phyloP scores from a whole-genome alignment of 2,888 invertebrate genomes.

The Elmis aenea region DNA sequence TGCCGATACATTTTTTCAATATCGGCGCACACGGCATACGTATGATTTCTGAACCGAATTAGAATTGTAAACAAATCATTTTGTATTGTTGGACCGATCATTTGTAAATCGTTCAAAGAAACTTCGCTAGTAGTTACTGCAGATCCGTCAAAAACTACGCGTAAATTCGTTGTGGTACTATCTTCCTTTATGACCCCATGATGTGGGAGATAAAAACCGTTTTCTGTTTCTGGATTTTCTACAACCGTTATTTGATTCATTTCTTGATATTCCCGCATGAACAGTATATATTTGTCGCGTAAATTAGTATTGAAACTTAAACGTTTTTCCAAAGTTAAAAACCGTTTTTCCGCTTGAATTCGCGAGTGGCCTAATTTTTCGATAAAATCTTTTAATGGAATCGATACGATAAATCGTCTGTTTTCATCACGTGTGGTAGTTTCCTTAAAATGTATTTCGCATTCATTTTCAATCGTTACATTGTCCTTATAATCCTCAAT shows the following conservation, averaged over 20 bases:
- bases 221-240: background rate
- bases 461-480: constrained; percentile 3
- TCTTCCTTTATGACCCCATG: constrained; percentile 22
- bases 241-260: constrained; percentile 25
- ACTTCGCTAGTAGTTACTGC: constrained; percentile 13
- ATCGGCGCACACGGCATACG: constrained; percentile 14
- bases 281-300: constrained; percentile 7
- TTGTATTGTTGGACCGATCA: constrained; percentile 20
- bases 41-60: constrained; percentile 17
- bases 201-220: constrained; percentile 23
- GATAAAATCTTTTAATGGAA: constrained; percentile 8
- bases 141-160: constrained; percentile 28
- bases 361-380: constrained; percentile 10
- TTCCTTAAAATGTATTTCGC: constrained; percentile 12
- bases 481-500: constrained; percentile 17
- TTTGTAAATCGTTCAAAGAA: constrained; percentile 23
- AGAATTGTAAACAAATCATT: constrained; percentile 21
- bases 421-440: background rate
- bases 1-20: constrained; percentile 22
- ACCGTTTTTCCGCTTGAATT: constrained; percentile 6
- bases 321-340: constrained; percentile 12
- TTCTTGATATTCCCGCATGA: constrained; percentile 22
- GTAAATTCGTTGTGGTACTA: constrained; percentile 20
- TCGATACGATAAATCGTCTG: constrained; percentile 11
- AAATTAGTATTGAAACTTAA: constrained; percentile 5